Conservation (phyloP, 2,888 invertebrate genomes). For the Eupithecia abbreviata region DNA sequence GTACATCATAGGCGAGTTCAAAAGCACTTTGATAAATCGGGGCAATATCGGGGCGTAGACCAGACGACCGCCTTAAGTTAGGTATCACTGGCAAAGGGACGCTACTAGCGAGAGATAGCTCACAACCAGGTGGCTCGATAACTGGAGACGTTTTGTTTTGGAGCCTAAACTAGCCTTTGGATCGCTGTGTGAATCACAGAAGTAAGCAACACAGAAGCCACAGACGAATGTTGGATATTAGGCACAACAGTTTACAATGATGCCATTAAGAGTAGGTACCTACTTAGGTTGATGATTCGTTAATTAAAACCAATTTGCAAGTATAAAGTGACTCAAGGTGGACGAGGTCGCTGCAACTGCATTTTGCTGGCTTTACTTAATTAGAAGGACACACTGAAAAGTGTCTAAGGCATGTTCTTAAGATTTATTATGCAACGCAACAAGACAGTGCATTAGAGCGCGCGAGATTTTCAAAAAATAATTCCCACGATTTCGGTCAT, state of each 20-base stretch:
- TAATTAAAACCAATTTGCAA: slow-evolving; percentile 12
- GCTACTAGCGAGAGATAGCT: not conserved
- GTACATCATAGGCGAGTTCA: not conserved
- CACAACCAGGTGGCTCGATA: not conserved
- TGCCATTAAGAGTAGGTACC: not conserved
- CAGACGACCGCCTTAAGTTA: not conserved
- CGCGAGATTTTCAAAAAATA: not conserved
- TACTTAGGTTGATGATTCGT: not conserved
- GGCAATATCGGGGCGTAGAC: not conserved
- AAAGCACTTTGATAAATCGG: not conserved
- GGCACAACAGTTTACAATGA: not conserved
- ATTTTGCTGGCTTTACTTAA: not conserved
- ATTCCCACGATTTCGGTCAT: not conserved
- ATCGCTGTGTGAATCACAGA: not conserved
- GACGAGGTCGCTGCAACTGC: slow-evolving; percentile 9
- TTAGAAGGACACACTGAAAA: not conserved
- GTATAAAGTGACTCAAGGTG: not conserved
- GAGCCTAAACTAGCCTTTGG: not conserved
- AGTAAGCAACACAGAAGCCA: not conserved
- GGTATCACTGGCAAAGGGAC: not conserved
- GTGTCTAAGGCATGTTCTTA: not conserved
- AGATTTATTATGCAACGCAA: not conserved
- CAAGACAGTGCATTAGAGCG: not conserved
- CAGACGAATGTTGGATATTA: not conserved
- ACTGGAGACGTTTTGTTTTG: not conserved